Conservation (phyloP, 2,113 vertebrate species). For the Riparia riparia region DNA sequence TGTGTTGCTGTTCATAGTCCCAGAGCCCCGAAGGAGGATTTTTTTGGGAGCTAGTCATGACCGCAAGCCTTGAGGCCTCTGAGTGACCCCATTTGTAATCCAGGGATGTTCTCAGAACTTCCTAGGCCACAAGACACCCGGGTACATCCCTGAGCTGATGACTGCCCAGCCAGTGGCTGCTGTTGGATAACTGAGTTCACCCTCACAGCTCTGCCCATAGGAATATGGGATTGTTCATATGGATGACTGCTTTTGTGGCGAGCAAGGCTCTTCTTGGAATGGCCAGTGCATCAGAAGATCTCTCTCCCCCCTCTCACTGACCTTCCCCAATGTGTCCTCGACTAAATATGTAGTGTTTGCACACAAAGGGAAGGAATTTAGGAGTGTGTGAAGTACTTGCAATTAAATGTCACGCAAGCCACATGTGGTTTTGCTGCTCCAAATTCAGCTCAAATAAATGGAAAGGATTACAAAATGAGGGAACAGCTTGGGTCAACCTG, state of each 20-base stretch:
- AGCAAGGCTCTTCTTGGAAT: background rate
- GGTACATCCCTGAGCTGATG: background rate
- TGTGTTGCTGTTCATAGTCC: background rate
- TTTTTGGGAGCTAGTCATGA: conserved; percentile 10
- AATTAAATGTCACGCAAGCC: conserved; percentile 66
- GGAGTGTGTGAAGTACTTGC: conserved; percentile 54
- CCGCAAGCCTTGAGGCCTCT: background rate
- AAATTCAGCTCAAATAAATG: conserved; percentile 53
- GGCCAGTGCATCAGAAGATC: background rate
- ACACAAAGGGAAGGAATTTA: conserved; percentile 64
- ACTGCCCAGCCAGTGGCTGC: background rate
- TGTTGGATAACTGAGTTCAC: background rate
- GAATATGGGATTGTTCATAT: background rate
- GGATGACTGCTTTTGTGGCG: background rate
- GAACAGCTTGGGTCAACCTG: conserved; percentile 54
- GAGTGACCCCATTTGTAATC: background rate
- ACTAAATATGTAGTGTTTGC: conserved; percentile 22
- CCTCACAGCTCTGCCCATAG: background rate
- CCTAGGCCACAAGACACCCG: background rate
- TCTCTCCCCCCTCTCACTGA: background rate
- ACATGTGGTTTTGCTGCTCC: conserved; percentile 67
- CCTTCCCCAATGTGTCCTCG: conserved; percentile 12
- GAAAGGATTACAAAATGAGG: conserved; percentile 62
- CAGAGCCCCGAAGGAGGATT: background rate
- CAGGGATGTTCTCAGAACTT: background rate